Evolutionary conservation across 2,888 invertebrate genomes (phyloP), one percentile per base, ranked within the genome.

Genomic region (Diogma glabrata): DNA sequence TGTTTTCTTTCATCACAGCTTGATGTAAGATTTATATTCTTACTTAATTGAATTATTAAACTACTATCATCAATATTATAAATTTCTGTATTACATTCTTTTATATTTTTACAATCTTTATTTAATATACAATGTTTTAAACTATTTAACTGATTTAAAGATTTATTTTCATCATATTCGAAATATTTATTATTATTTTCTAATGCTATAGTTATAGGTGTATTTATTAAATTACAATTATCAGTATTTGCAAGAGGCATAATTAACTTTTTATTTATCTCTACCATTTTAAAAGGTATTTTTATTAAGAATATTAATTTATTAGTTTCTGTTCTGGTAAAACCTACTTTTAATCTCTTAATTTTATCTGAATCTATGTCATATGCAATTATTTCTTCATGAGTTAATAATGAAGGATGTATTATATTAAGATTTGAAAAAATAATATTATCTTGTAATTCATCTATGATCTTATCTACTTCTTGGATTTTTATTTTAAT

Each of bases 291-390:
- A 16, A 17, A 4, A 8, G 38, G 38, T 14, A 16, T 38, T 38
- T 38, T 38, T 8, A 38, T 38, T 38, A 38, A 14, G 10, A 38
- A 38, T 38, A 38, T 38, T 38, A 38, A 38, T 38, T 38, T 38
- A 38, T 38, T 38, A 3, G 38, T 38, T 8, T 38, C 10, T 14
- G 38, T 38, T 38, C 19, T 38, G 5, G 16, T 17, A 38, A 38
- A 38, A 4, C 38, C 38, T 38, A 33, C 12, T 33, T 10, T 33
- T 33, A 33, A 33, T 14, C 14, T 33, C 14, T 33, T 33, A 14
- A 33, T 33, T 33, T 33, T 33, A 33, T 33, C 14, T 10, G 14
- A 12, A 14, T 33, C 33, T 33, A 33, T 33, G 12, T 33, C 14
- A 33, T 33, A 4, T 14, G 12, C 10, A 33, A 33, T 33, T 7